These are phyloP conservation scores for Cantharis flavilabris DNA, from an alignment of 2,888 invertebrate species.

Conservation along the genomic window DNA sequence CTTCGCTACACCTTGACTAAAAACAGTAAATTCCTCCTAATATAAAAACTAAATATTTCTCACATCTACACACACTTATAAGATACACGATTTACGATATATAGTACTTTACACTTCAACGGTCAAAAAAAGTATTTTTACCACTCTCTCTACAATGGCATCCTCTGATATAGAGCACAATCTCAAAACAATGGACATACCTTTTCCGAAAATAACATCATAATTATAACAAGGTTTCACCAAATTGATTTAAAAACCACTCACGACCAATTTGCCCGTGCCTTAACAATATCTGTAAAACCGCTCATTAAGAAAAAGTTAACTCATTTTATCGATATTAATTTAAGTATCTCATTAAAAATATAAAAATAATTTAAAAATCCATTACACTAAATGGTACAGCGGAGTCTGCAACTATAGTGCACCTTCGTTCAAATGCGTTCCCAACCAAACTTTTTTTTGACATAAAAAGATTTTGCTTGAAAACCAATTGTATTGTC, in stretches of 20 bases:
- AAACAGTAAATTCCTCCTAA: constrained; percentile 33
- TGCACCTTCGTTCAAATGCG: not conserved
- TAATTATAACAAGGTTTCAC: not conserved
- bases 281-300: not conserved
- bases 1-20: constrained; percentile 36
- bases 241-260: not conserved
- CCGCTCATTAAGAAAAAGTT: not conserved
- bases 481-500: too few relatives aligned
- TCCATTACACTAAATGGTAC: not conserved
- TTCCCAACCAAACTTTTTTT: not conserved
- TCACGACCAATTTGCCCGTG: not conserved
- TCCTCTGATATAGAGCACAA: not conserved
- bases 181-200: not conserved
- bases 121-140: not conserved
- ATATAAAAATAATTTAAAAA: not conserved
- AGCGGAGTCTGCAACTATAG: not conserved
- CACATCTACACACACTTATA: not conserved
- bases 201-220: not conserved
- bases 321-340: not conserved
- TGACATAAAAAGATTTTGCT: too few relatives aligned
- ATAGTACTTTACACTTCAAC: not conserved
- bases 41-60: not conserved
- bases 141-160: not conserved
- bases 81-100: not conserved
- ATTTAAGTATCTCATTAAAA: not conserved